Base-by-base conservation (phyloP, 2,113 vertebrate genomes). In the Rhea pennata region DNA sequence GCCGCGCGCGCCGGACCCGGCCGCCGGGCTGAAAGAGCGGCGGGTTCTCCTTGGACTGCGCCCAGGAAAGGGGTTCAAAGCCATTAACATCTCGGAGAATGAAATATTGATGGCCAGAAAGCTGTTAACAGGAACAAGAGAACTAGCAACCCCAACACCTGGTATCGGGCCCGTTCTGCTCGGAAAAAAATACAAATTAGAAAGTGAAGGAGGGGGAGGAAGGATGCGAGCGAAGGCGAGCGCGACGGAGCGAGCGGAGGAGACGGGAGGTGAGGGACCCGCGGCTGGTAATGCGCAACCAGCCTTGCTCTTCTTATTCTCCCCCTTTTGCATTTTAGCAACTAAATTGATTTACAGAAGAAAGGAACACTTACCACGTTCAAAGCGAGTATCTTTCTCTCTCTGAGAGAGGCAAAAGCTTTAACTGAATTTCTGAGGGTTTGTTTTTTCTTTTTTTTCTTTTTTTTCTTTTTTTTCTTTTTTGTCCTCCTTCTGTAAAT, bases 381-480 rank as follows among this genome's bases (percentile, higher is more conserved):
- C 88, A 62, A 36, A 85, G 67, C 1, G 14, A 66, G 73, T 2
- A 53, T 59, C 88, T 53, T 76, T 58, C 70, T 4, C 95, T 75
- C 42, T 69, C 73, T 58, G 72, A 88, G 80, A 88, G 67, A 88
- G 81, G 62, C 72, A 83, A 83, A 39, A 10, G 88, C 81, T 91
- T 95, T 95, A 89, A 95, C 84, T 89, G 95, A 64, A 87, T 93
- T 93, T 86, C 88, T 58, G 77, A 87, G 91, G 76, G 67, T 75
- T 92, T 79, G 91, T 62, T 79, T 79, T 85, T 70, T n/a, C 5
- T 19, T 36, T 67, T 61, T 67, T 26, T 21, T n/a, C n/a, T n/a
- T n/a, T n/a, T n/a, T n/a, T n/a, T 70, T n/a, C 5, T 19, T 36
- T 67, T 61, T 56, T 54, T 14, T 71, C 31, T 22, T 11, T 20